Percentiles rank a stretch among this genome's conserved stretches.
Conservation (phyloP, 2,113 vertebrate genomes). For the Lagopus muta region DNA sequence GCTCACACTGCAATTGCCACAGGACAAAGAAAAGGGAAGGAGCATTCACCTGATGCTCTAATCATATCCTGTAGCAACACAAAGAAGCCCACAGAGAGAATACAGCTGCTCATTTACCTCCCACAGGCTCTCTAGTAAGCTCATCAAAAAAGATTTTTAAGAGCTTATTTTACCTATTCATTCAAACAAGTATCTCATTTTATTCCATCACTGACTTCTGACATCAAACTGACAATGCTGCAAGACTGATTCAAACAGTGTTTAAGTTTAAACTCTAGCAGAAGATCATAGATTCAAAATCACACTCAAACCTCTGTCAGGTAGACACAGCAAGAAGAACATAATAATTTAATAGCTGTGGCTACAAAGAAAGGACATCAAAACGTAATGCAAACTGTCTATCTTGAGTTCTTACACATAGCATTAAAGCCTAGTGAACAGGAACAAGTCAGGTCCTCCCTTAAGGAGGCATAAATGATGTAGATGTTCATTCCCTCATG, state of each 20-base stretch:
- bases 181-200: not conserved
- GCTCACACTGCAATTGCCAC: not conserved
- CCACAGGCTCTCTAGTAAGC: not conserved
- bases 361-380: not conserved
- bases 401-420: not conserved
- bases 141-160: not conserved
- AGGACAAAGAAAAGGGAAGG: not conserved
- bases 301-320: not conserved
- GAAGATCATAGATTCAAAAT: not conserved
- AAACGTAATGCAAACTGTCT: not conserved
- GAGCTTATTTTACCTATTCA: not conserved
- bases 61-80: not conserved
- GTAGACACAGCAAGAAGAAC: not conserved
- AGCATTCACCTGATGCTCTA: not conserved
- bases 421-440: not conserved
- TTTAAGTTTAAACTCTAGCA: not conserved
- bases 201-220: not conserved
- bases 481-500: not conserved
- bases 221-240: not conserved
- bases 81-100: not conserved
- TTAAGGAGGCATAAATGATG: not conserved
- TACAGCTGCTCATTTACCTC: no score
- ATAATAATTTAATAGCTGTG: not conserved
- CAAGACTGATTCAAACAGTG: not conserved
- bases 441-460: not conserved